Conservation (phyloP, 2,888 invertebrate genomes). For the Sesia apiformis region DNA sequence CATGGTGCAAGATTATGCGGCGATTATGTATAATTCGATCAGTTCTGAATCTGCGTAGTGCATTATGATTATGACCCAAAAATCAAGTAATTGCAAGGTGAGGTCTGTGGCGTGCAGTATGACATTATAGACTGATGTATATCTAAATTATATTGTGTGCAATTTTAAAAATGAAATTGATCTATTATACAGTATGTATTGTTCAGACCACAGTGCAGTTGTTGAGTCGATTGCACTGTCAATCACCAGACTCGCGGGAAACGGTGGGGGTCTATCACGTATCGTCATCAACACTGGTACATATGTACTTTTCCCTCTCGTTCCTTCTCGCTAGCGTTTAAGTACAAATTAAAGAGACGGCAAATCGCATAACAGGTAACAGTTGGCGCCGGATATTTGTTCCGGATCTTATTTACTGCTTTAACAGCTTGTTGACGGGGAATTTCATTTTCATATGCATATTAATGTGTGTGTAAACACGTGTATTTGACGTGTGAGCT, state of each 20-base stretch:
- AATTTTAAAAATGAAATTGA: neutral
- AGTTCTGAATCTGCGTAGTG: too few species aligned
- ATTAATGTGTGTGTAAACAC: constrained; percentile 35
- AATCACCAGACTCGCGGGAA: constrained; percentile 40
- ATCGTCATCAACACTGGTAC: constrained; percentile 28
- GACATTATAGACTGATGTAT: too few species aligned
- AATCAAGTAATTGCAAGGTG: too few species aligned
- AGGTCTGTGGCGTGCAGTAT: too few species aligned
- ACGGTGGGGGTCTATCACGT: constrained; percentile 36
- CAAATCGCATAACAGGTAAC: constrained; percentile 20
- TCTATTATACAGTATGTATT: constrained; percentile 12
- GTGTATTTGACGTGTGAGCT: constrained; percentile 24
- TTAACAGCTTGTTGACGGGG: constrained; percentile 40
- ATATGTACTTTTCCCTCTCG: constrained; percentile 15
- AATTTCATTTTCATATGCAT: constrained; percentile 54
- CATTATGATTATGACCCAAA: too few species aligned
- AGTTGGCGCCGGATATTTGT: constrained; percentile 54
- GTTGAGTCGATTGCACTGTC: constrained; percentile 46
- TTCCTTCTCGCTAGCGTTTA: constrained; percentile 8
- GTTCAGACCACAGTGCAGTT: constrained; percentile 6
- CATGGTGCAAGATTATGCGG: too few species aligned
- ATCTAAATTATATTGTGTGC: too few species aligned
- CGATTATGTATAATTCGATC: too few species aligned
- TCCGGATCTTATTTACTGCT: constrained; percentile 61
- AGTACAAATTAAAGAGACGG: constrained; percentile 17